These are phyloP conservation scores for Aulostomus chinensis DNA, from an alignment of 2,797 vertebrate species.

Conservation along the genomic window DNA sequence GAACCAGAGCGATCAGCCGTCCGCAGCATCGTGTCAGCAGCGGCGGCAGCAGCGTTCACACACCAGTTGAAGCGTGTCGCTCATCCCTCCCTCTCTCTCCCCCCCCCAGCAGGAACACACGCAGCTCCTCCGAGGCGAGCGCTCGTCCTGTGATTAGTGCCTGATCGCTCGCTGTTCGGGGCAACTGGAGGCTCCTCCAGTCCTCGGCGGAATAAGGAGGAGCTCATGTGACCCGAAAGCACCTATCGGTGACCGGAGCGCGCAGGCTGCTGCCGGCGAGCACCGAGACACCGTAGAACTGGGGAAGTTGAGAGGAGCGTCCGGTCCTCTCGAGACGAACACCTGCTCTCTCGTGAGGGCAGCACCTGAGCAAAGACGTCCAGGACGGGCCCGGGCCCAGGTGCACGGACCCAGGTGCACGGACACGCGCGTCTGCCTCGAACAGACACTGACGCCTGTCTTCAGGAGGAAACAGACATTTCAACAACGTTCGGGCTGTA, in stretches of 20 bases:
- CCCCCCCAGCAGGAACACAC: constrained; percentile 14
- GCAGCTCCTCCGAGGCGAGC: constrained; percentile 32
- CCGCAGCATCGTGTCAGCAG: constrained; percentile 48
- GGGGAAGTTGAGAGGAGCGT: constrained; percentile 39
- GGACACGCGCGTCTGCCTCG: too few relatives aligned
- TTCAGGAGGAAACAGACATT: too few relatives aligned
- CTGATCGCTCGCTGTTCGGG: constrained; percentile 60
- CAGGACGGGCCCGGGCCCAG: too few relatives aligned
- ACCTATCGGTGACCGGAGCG: constrained; percentile 81
- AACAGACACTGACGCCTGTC: too few relatives aligned
- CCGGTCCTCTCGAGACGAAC: too few relatives aligned
- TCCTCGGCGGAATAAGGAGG: constrained; percentile 71
- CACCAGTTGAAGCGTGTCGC: constrained; percentile 63
- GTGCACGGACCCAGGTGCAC: too few relatives aligned
- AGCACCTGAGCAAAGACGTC: too few relatives aligned
- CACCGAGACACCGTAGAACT: constrained; percentile 18
- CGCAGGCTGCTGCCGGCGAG: constrained; percentile 42
- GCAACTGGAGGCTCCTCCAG: constrained; percentile 49
- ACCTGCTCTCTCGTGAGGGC: too few relatives aligned
- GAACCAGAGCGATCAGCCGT: background rate
- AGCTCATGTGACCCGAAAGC: constrained; percentile 77
- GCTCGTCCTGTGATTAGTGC: constrained; percentile 48
- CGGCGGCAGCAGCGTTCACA: constrained; percentile 54
- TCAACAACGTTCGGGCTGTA: too few relatives aligned
- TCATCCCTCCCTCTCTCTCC: background rate